Conservation (phyloP, 2,113 vertebrate species). For the Coturnix japonica region DNA sequence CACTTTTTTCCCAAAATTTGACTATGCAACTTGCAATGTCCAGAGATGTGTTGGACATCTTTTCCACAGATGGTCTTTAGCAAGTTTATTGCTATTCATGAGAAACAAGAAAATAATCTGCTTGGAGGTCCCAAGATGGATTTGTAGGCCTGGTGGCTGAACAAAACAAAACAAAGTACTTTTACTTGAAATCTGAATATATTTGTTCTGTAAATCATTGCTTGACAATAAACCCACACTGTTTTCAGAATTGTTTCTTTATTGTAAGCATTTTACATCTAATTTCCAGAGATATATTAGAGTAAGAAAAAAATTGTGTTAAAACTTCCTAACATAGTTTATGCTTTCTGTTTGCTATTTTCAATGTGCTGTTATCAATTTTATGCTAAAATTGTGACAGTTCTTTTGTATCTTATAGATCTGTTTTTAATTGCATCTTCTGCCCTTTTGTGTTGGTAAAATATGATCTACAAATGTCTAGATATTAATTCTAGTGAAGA, state of each 20-base stretch:
- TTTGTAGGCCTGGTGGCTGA: slow-evolving; percentile 25
- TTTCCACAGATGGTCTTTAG: slow-evolving; percentile 44
- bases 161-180: not conserved
- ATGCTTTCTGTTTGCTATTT: not conserved
- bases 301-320: not conserved
- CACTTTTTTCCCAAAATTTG: not conserved
- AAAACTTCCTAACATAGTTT: not conserved
- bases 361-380: slow-evolving; percentile 1
- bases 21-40: not conserved
- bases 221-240: not conserved
- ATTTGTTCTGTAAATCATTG: slow-evolving; percentile 56
- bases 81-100: slow-evolving; percentile 46
- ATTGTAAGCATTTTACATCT: not conserved
- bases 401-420: not conserved
- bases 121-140: slow-evolving; percentile 40
- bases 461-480: slow-evolving; percentile 14
- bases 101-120: slow-evolving; percentile 54
- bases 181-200: slow-evolving; percentile 42
- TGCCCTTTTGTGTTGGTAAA: not conserved
- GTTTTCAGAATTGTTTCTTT: slow-evolving; percentile 10
- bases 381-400: not conserved
- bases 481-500: not conserved
- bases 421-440: not conserved
- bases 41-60: not conserved
- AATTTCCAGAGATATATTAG: slow-evolving; percentile 13